These are phyloP conservation scores for Rhynchonycteris naso DNA, from an alignment of 2,797 vertebrate genomes.

Conservation along the genomic window DNA sequence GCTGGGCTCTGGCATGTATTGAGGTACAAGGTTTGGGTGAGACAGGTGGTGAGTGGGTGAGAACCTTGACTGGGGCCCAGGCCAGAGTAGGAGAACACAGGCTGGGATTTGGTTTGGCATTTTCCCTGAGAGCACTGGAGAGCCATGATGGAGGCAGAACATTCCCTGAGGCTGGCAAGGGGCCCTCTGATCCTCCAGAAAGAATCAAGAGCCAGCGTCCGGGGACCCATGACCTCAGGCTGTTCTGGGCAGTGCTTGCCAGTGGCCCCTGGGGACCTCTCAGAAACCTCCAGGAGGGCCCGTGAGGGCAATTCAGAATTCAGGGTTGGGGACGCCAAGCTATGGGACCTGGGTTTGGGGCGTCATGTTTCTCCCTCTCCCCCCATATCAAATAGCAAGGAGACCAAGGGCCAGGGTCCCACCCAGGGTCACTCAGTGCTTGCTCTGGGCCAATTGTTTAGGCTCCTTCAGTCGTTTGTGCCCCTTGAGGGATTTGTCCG, in stretches of 20 bases:
- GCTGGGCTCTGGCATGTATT: background rate
- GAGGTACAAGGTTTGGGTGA: background rate
- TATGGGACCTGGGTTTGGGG: background rate
- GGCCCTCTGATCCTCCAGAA: background rate
- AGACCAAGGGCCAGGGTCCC: background rate
- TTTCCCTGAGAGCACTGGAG: background rate
- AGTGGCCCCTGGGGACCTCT: background rate
- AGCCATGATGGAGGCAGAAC: accelerated
- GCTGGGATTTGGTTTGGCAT: background rate
- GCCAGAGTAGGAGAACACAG: background rate
- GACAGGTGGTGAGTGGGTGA: accelerated
- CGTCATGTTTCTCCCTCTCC: too few species aligned
- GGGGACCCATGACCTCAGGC: background rate
- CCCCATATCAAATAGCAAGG: accelerated
- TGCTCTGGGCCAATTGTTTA: accelerated
- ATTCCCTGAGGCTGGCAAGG: too few species aligned
- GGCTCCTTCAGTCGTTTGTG: accelerated
- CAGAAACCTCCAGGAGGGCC: background rate
- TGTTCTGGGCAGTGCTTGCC: accelerated
- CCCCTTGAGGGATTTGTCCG: accelerated
- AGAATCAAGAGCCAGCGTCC: accelerated
- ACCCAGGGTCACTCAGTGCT: background rate
- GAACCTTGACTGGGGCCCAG: accelerated
- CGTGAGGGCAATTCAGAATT: too few species aligned
- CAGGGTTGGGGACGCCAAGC: background rate